Conservation (phyloP, 2,888 invertebrate species). For the Caenorhabditis afra region DNA sequence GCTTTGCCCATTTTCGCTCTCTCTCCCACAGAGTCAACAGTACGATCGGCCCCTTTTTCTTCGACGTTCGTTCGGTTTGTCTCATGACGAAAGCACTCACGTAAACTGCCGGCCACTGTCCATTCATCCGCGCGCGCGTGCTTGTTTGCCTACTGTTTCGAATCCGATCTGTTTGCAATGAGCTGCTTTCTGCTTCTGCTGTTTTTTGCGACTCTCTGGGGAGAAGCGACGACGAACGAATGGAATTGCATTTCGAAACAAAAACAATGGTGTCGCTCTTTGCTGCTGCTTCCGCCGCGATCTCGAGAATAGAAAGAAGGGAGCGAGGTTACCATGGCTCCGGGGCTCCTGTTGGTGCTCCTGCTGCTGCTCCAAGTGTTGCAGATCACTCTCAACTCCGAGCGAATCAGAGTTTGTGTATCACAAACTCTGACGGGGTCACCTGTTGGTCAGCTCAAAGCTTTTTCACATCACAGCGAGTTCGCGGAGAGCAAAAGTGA, state of each 20-base stretch:
- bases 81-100: constrained; percentile 56
- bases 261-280: not conserved
- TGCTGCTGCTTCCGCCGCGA: not conserved
- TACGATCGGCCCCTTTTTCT: constrained; percentile 18
- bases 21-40: constrained; percentile 35
- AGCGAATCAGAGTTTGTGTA: constrained; percentile 4
- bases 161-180: constrained; percentile 48
- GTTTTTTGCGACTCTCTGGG: constrained; percentile 9
- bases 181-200: constrained; percentile 38
- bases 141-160: constrained; percentile 55
- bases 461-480: constrained; percentile 26
- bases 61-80: constrained; percentile 10
- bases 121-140: constrained; percentile 30
- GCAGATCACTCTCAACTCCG: not conserved
- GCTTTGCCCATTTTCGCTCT: constrained; percentile 54
- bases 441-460: constrained; percentile 43
- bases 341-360: too few relatives aligned
- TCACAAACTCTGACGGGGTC: constrained; percentile 24
- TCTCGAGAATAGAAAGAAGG: constrained; percentile 6
- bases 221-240: not conserved
- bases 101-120: constrained; percentile 52
- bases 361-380: constrained; percentile 13
- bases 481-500: constrained; percentile 39
- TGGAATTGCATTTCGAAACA: constrained; percentile 1
- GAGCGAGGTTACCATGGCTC: constrained; percentile 25